These are phyloP conservation scores for Galeruca laticollis DNA, from an alignment of 2,888 invertebrate genomes.

Conservation along the genomic window DNA sequence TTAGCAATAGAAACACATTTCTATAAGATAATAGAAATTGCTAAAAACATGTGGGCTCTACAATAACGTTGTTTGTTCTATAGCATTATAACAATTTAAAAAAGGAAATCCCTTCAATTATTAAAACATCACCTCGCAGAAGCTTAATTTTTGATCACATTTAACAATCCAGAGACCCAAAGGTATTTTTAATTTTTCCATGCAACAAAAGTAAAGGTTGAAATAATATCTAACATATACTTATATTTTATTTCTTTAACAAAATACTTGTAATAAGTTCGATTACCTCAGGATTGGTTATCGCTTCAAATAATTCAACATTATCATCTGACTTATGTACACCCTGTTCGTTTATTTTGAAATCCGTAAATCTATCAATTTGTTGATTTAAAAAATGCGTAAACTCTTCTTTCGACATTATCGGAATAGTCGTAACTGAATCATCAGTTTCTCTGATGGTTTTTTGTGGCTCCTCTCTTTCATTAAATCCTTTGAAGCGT, in stretches of 20 bases:
- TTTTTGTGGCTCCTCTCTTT: constrained; percentile 19
- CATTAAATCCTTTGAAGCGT: background rate
- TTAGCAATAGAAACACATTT: no score
- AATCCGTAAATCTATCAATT: constrained; percentile 47
- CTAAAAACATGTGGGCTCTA: no score
- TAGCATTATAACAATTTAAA: no score
- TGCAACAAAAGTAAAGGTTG: background rate
- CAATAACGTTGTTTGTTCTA: no score
- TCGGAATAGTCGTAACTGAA: constrained; percentile 47
- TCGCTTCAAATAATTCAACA: constrained; percentile 72
- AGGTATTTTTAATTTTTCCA: no score
- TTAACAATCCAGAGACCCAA: no score
- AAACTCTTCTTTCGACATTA: constrained; percentile 51
- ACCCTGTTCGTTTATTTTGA: constrained; percentile 55
- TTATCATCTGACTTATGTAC: constrained; percentile 14
- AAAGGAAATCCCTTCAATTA: no score
- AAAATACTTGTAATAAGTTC: constrained; percentile 64
- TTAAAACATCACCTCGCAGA: no score
- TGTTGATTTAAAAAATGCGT: constrained; percentile 54
- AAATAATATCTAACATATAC: background rate
- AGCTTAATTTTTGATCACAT: no score
- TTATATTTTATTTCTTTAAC: constrained; percentile 43
- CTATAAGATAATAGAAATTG: no score
- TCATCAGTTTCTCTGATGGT: constrained; percentile 18
- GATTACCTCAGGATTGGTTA: constrained; percentile 75